These are phyloP conservation scores for Apostichopus japonicus DNA, from an alignment of 35 echinoderm and acorn worm genomes.

Conservation along the genomic window DNA sequence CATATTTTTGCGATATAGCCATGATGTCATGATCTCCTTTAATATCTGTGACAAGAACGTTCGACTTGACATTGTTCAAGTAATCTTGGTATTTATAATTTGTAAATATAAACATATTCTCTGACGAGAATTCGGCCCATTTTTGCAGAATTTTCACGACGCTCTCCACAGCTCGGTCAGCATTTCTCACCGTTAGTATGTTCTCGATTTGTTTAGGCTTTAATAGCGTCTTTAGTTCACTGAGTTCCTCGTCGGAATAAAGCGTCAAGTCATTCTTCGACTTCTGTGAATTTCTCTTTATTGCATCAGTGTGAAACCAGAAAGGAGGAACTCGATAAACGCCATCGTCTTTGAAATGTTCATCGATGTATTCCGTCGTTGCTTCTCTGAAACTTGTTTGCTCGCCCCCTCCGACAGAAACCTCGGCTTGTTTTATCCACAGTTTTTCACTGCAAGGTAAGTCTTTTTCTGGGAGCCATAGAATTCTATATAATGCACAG, in stretches of 20 bases:
- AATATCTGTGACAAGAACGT: neutral
- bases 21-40: slow-evolving; percentile 56
- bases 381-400: slow-evolving; percentile 5
- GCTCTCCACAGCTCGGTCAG: slow-evolving; percentile 30
- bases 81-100: slow-evolving; percentile 50
- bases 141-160: slow-evolving; percentile 11
- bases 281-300: neutral
- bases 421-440: neutral
- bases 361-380: neutral
- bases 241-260: slow-evolving; percentile 5
- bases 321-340: slow-evolving; percentile 33
- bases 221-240: neutral
- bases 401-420: slow-evolving; percentile 13
- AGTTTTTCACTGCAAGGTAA: neutral
- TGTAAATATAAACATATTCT: slow-evolving; percentile 51
- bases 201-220: neutral
- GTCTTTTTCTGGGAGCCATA: neutral
- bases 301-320: slow-evolving; percentile 21
- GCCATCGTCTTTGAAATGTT: slow-evolving; percentile 4
- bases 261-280: slow-evolving; percentile 14
- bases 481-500: slow-evolving; percentile 15
- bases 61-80: neutral
- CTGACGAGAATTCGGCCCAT: slow-evolving; percentile 24
- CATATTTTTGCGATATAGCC: slow-evolving; percentile 20
- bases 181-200: slow-evolving; percentile 19